Conservation (phyloP, 2,797 vertebrate species). For the Phoeniculus purpureus region DNA sequence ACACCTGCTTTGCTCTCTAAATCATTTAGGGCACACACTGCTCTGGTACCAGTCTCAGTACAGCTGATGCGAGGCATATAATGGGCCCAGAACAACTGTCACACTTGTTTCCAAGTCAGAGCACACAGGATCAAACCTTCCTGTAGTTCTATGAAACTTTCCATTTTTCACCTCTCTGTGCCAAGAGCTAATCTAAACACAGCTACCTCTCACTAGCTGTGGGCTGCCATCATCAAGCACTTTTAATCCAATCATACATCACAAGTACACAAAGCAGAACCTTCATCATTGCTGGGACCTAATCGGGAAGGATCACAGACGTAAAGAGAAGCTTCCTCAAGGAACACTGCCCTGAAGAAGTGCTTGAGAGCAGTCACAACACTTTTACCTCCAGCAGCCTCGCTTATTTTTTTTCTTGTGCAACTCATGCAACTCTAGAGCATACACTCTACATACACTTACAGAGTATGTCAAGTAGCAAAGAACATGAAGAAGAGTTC, state of each 20-base stretch:
- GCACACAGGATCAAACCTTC: not conserved
- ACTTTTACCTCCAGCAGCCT: conserved; percentile 5
- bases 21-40: not conserved
- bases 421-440: not conserved
- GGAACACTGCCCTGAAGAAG: not conserved
- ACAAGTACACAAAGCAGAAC: not conserved
- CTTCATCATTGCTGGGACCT: not conserved
- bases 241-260: not conserved
- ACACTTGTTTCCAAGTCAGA: not conserved
- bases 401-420: not conserved
- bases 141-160: not conserved
- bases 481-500: not conserved
- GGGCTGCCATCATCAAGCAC: not conserved
- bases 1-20: not conserved
- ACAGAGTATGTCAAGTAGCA: not conserved
- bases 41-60: not conserved
- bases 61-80: not conserved
- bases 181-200: not conserved
- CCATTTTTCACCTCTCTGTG: not conserved
- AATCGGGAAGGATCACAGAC: not conserved
- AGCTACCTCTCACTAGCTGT: not conserved
- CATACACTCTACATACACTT: not conserved
- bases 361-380: not conserved
- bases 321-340: not conserved
- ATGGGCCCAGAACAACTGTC: not conserved